phyloP scores from a whole-genome alignment of 2,888 invertebrate genomes.

The Sepiola atlantica region DNA sequence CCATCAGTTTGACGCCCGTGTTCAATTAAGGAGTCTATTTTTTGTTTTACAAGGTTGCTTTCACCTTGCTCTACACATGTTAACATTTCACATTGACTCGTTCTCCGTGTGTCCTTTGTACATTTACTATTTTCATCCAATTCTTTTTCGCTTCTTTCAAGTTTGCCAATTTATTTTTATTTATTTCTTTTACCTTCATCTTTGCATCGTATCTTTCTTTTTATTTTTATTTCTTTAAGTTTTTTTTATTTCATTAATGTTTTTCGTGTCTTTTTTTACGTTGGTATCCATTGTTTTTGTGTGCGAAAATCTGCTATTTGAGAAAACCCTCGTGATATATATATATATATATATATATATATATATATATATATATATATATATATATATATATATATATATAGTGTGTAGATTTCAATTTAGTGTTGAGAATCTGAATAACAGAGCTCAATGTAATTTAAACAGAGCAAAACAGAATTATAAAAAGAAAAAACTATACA shows the following conservation, averaged over 20 bases:
- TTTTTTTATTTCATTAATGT: neutral
- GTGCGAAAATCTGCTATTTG: no score
- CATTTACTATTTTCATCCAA: neutral
- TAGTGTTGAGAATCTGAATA: no score
- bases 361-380: no score
- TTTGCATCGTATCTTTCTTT: neutral
- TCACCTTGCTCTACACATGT: neutral
- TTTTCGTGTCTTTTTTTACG: neutral
- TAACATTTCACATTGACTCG: neutral
- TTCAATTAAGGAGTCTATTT: neutral
- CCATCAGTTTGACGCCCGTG: neutral
- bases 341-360: no score
- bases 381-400: no score
- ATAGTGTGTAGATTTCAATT: no score
- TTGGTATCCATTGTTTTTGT: neutral
- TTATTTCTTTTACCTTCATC: no score
- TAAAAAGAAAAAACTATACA: no score
- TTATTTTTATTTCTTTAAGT: neutral
- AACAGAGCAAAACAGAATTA: no score
- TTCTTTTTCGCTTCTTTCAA: neutral
- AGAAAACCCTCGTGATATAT: no score
- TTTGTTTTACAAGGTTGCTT: neutral
- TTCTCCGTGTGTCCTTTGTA: neutral
- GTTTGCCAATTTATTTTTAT: no score
- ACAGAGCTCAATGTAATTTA: no score